phyloP scores from a whole-genome alignment of 2,797 vertebrate species.

The Micromesistius poutassou region DNA sequence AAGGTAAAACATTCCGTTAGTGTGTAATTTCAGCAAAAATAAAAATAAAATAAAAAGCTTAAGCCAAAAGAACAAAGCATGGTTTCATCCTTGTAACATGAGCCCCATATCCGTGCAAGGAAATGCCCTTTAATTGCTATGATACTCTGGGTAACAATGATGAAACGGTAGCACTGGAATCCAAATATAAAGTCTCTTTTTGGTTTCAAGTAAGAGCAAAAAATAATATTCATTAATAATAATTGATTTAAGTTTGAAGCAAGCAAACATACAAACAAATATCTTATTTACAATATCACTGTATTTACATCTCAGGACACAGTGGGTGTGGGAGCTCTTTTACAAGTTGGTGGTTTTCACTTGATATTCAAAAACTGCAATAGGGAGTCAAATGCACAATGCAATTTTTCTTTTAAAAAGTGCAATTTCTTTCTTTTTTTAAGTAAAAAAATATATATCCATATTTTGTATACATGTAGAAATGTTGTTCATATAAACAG shows the following conservation, averaged over 20 bases:
- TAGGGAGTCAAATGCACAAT: constrained; percentile 73
- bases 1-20: constrained; percentile 53
- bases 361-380: constrained; percentile 68
- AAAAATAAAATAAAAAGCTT: constrained; percentile 1
- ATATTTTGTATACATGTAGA: constrained; percentile 80
- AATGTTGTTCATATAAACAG: constrained; percentile 78
- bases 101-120: constrained; percentile 41
- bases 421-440: constrained; percentile 68
- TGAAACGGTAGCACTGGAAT: constrained; percentile 52
- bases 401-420: constrained; percentile 63
- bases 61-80: constrained; percentile 24
- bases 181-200: constrained; percentile 69
- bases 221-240: constrained; percentile 50
- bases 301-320: constrained; percentile 74
- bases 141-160: constrained; percentile 50
- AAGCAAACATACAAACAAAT: constrained; percentile 72
- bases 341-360: constrained; percentile 55
- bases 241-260: constrained; percentile 66
- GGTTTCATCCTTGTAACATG: constrained; percentile 28
- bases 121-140: constrained; percentile 66
- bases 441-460: constrained; percentile 83
- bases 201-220: constrained; percentile 75
- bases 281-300: constrained; percentile 76
- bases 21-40: constrained; percentile 37
- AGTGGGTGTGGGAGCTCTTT: constrained; percentile 61